These are phyloP conservation scores for Psittacara wagleri DNA, from an alignment of 2,113 vertebrate genomes.

Conservation along the genomic window DNA sequence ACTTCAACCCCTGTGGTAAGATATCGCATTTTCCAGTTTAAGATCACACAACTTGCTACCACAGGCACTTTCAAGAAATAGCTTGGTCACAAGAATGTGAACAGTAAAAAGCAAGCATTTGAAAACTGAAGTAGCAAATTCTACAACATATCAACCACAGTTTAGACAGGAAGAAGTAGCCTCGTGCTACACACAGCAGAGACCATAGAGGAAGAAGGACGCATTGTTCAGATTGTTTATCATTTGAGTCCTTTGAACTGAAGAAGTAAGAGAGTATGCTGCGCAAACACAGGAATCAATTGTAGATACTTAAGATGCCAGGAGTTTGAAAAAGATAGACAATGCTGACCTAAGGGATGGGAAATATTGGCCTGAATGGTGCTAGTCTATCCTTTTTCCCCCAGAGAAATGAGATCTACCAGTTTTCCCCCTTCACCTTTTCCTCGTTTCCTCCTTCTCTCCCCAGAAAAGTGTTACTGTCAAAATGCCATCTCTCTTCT, in stretches of 20 bases:
- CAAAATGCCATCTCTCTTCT: not conserved
- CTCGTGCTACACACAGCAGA: not conserved
- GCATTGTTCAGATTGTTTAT: constrained; percentile 36
- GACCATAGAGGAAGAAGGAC: not conserved
- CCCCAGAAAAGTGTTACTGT: not conserved
- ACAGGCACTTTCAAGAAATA: not conserved
- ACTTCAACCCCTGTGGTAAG: not conserved
- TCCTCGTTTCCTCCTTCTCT: not conserved
- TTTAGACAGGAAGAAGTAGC: constrained; percentile 27
- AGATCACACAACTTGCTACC: not conserved
- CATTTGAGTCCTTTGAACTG: constrained; percentile 26
- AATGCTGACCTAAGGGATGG: not conserved
- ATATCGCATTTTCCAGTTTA: not conserved
- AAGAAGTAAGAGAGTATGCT: not conserved
- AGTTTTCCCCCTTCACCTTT: not conserved
- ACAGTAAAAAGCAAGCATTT: not conserved
- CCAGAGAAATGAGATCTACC: not conserved
- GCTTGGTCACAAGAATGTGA: not conserved
- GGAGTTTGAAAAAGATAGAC: not conserved
- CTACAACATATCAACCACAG: not conserved
- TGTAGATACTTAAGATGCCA: constrained; percentile 26
- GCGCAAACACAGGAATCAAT: not conserved
- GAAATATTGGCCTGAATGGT: not conserved
- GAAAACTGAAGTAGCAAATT: not conserved
- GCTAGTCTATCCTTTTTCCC: not conserved